These are phyloP conservation scores for Homarus americanus DNA, from an alignment of 1,140 invertebrate species.

Conservation along the genomic window DNA sequence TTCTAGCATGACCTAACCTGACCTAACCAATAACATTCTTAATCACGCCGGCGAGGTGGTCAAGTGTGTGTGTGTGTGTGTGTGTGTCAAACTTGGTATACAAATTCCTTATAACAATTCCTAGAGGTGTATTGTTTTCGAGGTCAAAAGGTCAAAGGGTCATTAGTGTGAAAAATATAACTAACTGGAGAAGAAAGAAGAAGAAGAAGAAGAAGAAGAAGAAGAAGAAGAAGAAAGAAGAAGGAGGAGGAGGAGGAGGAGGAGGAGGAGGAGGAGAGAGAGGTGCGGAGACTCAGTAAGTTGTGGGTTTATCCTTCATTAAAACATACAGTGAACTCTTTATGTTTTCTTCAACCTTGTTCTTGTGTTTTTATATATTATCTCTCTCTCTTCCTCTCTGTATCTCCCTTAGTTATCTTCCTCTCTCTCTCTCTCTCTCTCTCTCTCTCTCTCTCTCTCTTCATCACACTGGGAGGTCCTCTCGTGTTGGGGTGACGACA, in stretches of 20 bases:
- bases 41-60: no score
- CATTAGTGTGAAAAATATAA: no score
- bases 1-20: no score
- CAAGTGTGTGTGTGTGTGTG: no score
- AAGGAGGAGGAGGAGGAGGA: not conserved
- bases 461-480: no score
- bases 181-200: slow-evolving; percentile 1
- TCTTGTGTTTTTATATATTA: not conserved
- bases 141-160: not conserved
- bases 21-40: no score
- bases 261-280: not conserved
- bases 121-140: no score
- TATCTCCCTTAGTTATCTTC: no score
- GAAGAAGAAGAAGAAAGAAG: not conserved
- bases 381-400: no score
- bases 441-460: not conserved
- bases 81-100: no score
- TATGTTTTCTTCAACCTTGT: not conserved
- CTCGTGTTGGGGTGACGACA: no score
- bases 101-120: no score
- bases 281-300: not conserved
- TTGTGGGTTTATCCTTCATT: not conserved
- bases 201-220: not conserved
- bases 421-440: not conserved
- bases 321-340: not conserved